Percentiles rank a stretch among this genome's conserved stretches.
Conservation (phyloP, 1,140 invertebrate species). For the Sminthurides bifidus region DNA sequence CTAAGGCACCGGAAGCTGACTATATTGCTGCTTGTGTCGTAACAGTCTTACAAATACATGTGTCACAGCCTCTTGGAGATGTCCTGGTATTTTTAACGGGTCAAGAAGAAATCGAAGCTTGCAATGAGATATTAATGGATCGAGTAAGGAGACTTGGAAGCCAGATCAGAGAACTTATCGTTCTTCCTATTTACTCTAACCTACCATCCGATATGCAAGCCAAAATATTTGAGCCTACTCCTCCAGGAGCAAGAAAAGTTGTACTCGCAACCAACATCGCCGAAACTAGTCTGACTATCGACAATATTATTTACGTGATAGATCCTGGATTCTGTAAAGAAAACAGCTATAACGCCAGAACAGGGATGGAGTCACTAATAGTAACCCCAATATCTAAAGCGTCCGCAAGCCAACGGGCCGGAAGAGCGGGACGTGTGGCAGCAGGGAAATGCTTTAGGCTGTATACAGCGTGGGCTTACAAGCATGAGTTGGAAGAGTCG, state of each 20-base stretch:
- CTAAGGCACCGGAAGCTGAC: conserved; percentile 96
- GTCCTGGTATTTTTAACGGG: conserved; percentile 95
- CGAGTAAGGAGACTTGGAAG: conserved; percentile 77
- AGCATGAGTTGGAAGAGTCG: conserved; percentile 95
- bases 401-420: conserved; percentile 87
- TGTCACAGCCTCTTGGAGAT: conserved; percentile 88
- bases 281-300: conserved; percentile 97
- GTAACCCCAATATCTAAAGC: conserved; percentile 96
- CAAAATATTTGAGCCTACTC: conserved; percentile 94
- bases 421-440: conserved; percentile 79
- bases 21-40: conserved; percentile 96
- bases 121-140: conserved; percentile 71
- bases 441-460: conserved; percentile 96
- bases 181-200: conserved; percentile 96
- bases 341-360: conserved; percentile 96
- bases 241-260: conserved; percentile 81
- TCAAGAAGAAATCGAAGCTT: conserved; percentile 50
- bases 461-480: conserved; percentile 94
- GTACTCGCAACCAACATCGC: conserved; percentile 98
- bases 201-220: conserved; percentile 97
- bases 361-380: conserved; percentile 95
- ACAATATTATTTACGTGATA: conserved; percentile 98
- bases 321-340: conserved; percentile 99
- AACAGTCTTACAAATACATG: conserved; percentile 93
- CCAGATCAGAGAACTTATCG: conserved; percentile 83